Base-by-base conservation (phyloP, 1,140 invertebrate species). In the Brevipalpus yothersi region DNA sequence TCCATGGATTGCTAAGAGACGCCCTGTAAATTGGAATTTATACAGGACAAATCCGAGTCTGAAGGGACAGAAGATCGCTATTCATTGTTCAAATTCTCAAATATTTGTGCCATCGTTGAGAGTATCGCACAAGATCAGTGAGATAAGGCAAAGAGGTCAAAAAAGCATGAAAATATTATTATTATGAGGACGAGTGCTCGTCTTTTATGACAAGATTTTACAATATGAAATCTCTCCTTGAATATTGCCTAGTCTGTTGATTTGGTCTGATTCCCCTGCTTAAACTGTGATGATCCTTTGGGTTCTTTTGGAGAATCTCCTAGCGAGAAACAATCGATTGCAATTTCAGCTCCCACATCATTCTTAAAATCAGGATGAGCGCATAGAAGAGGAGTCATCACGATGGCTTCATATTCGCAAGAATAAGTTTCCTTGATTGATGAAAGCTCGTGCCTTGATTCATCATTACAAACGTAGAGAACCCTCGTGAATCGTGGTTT, bases 361-460 rank as follows among this genome's bases (percentile, higher is more conserved):
- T 77, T 82, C 19, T 60, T 88, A 67, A 88, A 96, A 64, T 81
- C 79, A 1, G 89, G 88, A 77, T 95, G 90, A 56, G 73, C 71
- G 69, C 92, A 97, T 0, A 96, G 73, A 12, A 82, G 69, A 3
- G 84, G 81, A 2, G 89, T 86, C 8, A 93, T 72, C 11, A 92
- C 81, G 39, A 91, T 78, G 11, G 85, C 80, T 72, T 92, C 87
- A 71, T 97, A 97, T 72, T 90, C 84, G 69, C 93, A 97, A 0
- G 84, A 90, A 0, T 86, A 83, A 0, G 80, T 83, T 73, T 97
- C 92, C 68, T 93, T 91, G 41, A 96, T 75, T 0, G 86, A 86
- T 68, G 86, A 89, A 13, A 96, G 80, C 66, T 94, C 89, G 66
- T 92, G 85, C 65, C 69, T 67, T 7, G 71, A 71, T 23, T 73